Base-by-base conservation (phyloP, 2,113 vertebrate species). In the Chaetorhynchus papuensis region DNA sequence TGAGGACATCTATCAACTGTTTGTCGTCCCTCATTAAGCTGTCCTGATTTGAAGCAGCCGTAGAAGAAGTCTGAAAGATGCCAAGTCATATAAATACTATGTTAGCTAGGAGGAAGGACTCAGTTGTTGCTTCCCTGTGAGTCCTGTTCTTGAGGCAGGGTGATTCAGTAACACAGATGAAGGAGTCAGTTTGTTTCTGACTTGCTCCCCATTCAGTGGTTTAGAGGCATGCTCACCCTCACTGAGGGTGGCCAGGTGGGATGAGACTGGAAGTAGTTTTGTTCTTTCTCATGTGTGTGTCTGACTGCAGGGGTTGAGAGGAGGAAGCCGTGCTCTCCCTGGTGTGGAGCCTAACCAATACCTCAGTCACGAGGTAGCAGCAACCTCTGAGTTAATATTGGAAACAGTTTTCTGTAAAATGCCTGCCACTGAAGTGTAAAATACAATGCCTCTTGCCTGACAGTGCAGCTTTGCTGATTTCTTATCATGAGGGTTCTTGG, bases 11-110 rank as follows among this genome's bases (percentile, higher is more conserved):
- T 70, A 13, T 89, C 72, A 71, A 22, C 52, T 7, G 0, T 54
- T 83, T 80, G 31, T 66, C 70, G 41, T 80, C 52, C 39, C 52
- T 95, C 47, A 63, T 93, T 95, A 95, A 87, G 44, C 52, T 93
- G 60, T 70, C 39, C 72, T 83, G 47, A 66, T 87, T 79, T 81
- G 72, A 90, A 89, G 50, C 59, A 92, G 63, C 41, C 47, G n/a
- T 87, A 83, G 52, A 94, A 74, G 52, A 80, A 41, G 18, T 41
- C 37, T 70, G 71, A 75, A 92, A 69, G 49, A 63, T 49, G 30
- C 33, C 21, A 83, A 77, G 33, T 66, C 14, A 13, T 72, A 39
- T 47, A 70, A 83, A 70, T 60, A 54, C 35, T 76, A 13, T 24
- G n/a, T 41, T 59, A 60, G 52, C 47, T 56, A 41, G 33, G 28